These are phyloP conservation scores for Betta splendens DNA, from an alignment of 2,797 vertebrate species.

Conservation along the genomic window DNA sequence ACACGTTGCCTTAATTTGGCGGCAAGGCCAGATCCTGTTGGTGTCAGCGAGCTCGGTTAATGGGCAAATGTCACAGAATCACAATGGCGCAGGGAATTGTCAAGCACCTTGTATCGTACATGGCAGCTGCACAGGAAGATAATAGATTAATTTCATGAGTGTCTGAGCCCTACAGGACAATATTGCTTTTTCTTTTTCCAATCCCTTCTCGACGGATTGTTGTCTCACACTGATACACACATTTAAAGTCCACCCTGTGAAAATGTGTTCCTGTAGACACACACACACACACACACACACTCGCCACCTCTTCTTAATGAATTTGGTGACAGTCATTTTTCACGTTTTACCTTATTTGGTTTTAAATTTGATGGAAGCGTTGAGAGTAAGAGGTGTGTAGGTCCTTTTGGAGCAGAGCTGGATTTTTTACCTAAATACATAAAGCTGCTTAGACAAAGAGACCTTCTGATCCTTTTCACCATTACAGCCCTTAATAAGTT, in stretches of 20 bases:
- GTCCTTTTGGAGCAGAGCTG: conserved; percentile 17
- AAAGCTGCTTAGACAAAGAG: conserved; percentile 29
- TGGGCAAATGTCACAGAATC: conserved; percentile 80
- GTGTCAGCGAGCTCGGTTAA: conserved; percentile 86
- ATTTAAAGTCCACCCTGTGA: conserved; percentile 44
- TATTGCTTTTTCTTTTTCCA: conserved; percentile 75
- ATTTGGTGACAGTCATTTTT: conserved; percentile 38
- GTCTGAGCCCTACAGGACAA: conserved; percentile 81
- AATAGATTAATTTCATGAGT: conserved; percentile 86
- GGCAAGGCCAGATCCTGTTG: conserved; percentile 81
- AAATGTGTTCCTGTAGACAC: conserved; percentile 42
- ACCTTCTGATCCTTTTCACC: conserved; percentile 11
- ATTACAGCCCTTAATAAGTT: conserved; percentile 18
- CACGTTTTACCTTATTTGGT: conserved; percentile 24
- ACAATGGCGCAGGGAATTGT: conserved; percentile 80
- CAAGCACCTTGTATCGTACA: conserved; percentile 79
- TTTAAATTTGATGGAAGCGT: conserved; percentile 34
- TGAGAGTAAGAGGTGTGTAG: conserved; percentile 21
- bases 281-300: conserved; percentile 28
- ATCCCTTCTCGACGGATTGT: conserved; percentile 56
- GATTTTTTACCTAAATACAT: conserved; percentile 28
- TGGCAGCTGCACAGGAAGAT: conserved; percentile 83
- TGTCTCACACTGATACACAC: conserved; percentile 61
- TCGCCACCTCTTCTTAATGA: conserved; percentile 18
- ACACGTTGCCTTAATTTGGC: conserved; percentile 83